Conservation (phyloP, 2,797 vertebrate species). For the Diplodus sargus region DNA sequence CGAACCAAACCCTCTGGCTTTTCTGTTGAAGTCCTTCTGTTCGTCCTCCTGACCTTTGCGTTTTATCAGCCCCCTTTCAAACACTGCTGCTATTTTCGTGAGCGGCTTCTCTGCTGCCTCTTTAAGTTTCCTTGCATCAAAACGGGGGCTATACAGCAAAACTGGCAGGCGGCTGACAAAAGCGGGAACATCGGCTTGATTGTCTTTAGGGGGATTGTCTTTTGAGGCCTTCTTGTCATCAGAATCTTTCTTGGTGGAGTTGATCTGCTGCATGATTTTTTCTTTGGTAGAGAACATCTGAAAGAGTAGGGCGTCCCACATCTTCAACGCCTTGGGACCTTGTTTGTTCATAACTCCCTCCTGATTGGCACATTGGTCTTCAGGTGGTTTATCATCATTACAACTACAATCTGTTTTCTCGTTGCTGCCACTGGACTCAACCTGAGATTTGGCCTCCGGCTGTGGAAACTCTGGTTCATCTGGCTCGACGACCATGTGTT, state of each 20-base stretch:
- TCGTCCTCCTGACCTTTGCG: slow-evolving; percentile 82
- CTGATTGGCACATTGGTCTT: slow-evolving; percentile 50
- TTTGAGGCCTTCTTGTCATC: slow-evolving; percentile 70
- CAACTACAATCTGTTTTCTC: slow-evolving; percentile 29
- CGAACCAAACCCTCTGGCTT: slow-evolving; percentile 87
- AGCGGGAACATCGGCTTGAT: slow-evolving; percentile 67
- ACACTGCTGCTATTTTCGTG: slow-evolving; percentile 78
- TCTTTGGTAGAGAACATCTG: slow-evolving; percentile 89
- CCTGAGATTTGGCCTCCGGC: slow-evolving; percentile 45
- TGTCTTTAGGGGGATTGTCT: slow-evolving; percentile 68
- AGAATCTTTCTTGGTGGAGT: slow-evolving; percentile 63
- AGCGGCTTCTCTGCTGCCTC: slow-evolving; percentile 89
- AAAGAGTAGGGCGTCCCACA: slow-evolving; percentile 96
- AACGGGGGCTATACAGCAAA: slow-evolving; percentile 90
- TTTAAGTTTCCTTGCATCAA: slow-evolving; percentile 93
- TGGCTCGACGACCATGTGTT: slow-evolving; percentile 90
- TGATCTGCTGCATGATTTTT: slow-evolving; percentile 77
- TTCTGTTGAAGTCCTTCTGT: slow-evolving; percentile 91
- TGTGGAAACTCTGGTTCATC: slow-evolving; percentile 81
- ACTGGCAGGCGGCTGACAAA: slow-evolving; percentile 88
- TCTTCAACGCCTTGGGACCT: slow-evolving; percentile 84
- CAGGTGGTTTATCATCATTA: slow-evolving; percentile 17
- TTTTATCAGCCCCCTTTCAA: slow-evolving; percentile 83
- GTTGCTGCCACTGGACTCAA: slow-evolving; percentile 26
- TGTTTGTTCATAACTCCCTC: slow-evolving; percentile 67